Base-by-base conservation (phyloP, 2,888 invertebrate species). In the Schizotus pectinicornis region DNA sequence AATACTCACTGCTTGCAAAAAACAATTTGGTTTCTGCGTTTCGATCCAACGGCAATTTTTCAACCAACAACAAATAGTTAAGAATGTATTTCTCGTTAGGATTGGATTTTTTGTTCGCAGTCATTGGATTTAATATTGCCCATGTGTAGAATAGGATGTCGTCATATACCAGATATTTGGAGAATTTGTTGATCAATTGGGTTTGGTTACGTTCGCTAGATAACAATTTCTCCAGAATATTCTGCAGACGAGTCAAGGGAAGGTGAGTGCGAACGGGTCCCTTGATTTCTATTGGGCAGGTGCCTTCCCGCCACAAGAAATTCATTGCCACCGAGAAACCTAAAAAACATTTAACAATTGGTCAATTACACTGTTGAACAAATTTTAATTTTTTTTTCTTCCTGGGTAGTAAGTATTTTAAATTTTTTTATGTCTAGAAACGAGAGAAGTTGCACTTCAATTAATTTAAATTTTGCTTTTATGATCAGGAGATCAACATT, bases 101-200 rank as follows among this genome's bases (percentile, higher is more conserved):
- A 62, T 84, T 83, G 9, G 80, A 78, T 70, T n/a, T n/a, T n/a
- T n/a, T n/a, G n/a, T 85, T 86, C 30, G 85, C 84, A 45, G 83
- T 88, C 74, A 83, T 78, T 67, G 80, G 77, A 8, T 84, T 83
- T 68, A 89, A 72, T 50, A 84, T 73, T 74, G 85, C 85, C 81
- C 93, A 88, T 0, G 88, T 86, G 73, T 87, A 85, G 73, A 87
- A 90, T 59, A 92, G 81, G 11, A 93, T 85, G 75, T 95, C 94
- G 64, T 88, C 84, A 74, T 88, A 90, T 56, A 85, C 83, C 0
- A 89, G 81, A 74, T 88, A 91, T 77, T 92, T 91, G 71, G 90
- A 88, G 73, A 91, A 91, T 66, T 88, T 85, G 8, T 82, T 79
- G 60, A 93, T 85, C 0, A 88, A 80, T 31, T 82, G 79, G 0